phyloP scores from a whole-genome alignment of 2,797 vertebrate species.

The Nannoperca obscura region DNA sequence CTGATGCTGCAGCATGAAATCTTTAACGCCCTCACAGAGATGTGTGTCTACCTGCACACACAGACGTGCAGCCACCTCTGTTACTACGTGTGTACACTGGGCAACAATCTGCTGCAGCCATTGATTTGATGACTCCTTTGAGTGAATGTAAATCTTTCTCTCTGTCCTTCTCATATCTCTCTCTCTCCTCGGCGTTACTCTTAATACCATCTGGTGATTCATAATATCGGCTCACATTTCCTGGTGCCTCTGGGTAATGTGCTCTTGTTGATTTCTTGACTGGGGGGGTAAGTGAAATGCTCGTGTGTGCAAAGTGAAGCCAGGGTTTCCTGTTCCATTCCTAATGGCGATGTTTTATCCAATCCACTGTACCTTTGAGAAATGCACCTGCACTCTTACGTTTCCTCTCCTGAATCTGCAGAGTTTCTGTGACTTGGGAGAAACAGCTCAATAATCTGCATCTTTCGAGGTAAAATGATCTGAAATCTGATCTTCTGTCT shows the following conservation, averaged over 20 bases:
- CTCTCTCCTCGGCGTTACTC: slow-evolving; percentile 30
- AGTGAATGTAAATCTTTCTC: slow-evolving; percentile 6
- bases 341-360: slow-evolving; percentile 27
- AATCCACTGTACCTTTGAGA: slow-evolving; percentile 6
- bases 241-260: slow-evolving; percentile 32
- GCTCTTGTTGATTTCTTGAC: slow-evolving; percentile 30
- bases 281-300: slow-evolving; percentile 33
- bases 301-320: slow-evolving; percentile 44
- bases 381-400: not conserved
- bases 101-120: slow-evolving; percentile 6
- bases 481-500: slow-evolving; percentile 77
- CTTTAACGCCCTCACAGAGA: not conserved
- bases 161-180: slow-evolving; percentile 23
- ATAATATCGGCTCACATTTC: slow-evolving; percentile 30
- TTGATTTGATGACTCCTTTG: slow-evolving; percentile 7
- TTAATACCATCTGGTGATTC: slow-evolving; percentile 37
- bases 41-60: not conserved
- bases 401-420: not conserved
- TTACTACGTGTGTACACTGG: slow-evolving; percentile 9
- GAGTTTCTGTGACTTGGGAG: slow-evolving; percentile 22
- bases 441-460: slow-evolving; percentile 13
- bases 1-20: not conserved
- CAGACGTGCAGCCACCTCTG: not conserved
- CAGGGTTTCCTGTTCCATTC: slow-evolving; percentile 42
- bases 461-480: slow-evolving; percentile 26